A percentile compares a stretch with the other conserved stretches of the same genome.
These are phyloP conservation scores for Thecophora atra DNA, from an alignment of 2,888 invertebrate species.

Conservation along the genomic window DNA sequence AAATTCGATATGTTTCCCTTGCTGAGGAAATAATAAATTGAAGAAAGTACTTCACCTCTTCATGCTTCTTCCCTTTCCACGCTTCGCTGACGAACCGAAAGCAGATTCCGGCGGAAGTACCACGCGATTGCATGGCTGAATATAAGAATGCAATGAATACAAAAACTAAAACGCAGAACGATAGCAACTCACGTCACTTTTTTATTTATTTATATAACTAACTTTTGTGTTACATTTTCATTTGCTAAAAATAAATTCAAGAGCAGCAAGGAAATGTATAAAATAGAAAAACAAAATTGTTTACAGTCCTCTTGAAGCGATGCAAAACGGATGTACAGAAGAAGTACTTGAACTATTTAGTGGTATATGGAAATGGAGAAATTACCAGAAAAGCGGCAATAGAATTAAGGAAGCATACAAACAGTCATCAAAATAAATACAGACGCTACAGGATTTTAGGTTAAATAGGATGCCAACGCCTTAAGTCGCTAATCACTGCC, in stretches of 20 bases:
- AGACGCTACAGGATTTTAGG: neutral
- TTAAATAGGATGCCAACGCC: neutral
- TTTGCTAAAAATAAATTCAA: constrained; percentile 2
- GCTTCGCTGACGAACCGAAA: neutral
- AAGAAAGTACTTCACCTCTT: constrained; percentile 6
- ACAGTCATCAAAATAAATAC: neutral
- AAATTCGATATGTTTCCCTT: constrained; percentile 40
- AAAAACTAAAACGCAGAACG: neutral
- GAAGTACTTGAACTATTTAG: constrained; percentile 29
- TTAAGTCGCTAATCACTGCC: neutral
- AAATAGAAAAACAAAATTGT: neutral
- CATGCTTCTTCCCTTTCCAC: neutral
- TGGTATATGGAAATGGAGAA: neutral
- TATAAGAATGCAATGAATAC: neutral
- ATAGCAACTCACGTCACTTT: neutral
- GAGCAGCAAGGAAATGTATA: neutral
- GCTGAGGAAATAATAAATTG: constrained; percentile 13
- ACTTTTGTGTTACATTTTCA: neutral
- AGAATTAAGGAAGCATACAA: neutral
- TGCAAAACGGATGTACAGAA: constrained; percentile 1
- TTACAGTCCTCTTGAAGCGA: neutral
- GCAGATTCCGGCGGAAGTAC: constrained; percentile 17
- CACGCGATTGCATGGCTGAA: neutral
- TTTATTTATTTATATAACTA: neutral
- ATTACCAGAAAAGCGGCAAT: neutral